A percentile compares a stretch with the other conserved stretches of the same genome.
phyloP scores from a whole-genome alignment of 1,140 invertebrate genomes.

The Bemisia tabaci region DNA sequence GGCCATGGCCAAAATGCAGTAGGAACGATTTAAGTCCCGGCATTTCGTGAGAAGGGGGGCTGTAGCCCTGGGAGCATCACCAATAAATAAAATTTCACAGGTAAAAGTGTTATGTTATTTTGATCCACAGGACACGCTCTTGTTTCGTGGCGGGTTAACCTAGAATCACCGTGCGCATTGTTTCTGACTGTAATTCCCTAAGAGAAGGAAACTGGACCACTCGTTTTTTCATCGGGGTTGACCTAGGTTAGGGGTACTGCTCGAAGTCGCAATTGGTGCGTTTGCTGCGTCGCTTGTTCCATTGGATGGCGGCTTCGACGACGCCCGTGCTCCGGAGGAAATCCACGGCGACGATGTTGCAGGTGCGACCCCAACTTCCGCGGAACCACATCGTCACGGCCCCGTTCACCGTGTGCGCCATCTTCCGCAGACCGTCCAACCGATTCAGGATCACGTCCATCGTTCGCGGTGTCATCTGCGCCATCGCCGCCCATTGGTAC shows the following conservation, averaged over 20 bases:
- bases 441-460: conserved; percentile 37
- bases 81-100: too few relatives aligned
- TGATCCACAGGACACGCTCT: too few relatives aligned
- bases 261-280: conserved; percentile 10
- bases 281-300: conserved; percentile 28
- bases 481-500: conserved; percentile 43
- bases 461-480: conserved; percentile 43
- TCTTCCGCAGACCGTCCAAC: conserved; percentile 27
- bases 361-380: conserved; percentile 34
- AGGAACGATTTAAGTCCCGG: too few relatives aligned
- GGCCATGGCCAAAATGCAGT: too few relatives aligned
- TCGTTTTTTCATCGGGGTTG: too few relatives aligned
- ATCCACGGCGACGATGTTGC: conserved; percentile 47
- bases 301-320: conserved; percentile 40
- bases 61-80: too few relatives aligned
- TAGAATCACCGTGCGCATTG: too few relatives aligned
- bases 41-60: too few relatives aligned
- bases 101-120: too few relatives aligned
- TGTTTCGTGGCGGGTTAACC: too few relatives aligned
- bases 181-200: too few relatives aligned
- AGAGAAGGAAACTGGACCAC: too few relatives aligned
- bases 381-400: conserved; percentile 41
- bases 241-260: conserved; percentile 4
- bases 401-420: conserved; percentile 42
- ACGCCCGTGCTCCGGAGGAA: conserved; percentile 42